These are phyloP conservation scores for Beroe ovata DNA, from an alignment of 37 sponge, comb jelly and placozoan genomes.

Conservation along the genomic window DNA sequence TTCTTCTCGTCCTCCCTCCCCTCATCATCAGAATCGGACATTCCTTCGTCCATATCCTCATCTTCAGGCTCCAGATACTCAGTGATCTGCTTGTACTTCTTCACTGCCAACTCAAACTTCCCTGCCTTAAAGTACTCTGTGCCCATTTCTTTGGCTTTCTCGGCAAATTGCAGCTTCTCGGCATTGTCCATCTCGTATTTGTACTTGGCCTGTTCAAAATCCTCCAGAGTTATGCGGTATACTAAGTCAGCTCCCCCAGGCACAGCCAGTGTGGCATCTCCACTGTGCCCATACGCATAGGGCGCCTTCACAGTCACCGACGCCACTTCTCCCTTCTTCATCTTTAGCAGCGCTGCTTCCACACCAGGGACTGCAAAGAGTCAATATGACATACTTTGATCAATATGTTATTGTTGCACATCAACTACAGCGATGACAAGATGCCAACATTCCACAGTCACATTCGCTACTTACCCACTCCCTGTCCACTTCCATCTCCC, in stretches of 20 bases:
- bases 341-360: slow-evolving; percentile 82
- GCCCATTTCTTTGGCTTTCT: slow-evolving; percentile 79
- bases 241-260: slow-evolving; percentile 49
- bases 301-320: slow-evolving; percentile 72
- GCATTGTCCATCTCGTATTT: slow-evolving; percentile 44
- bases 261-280: slow-evolving; percentile 46
- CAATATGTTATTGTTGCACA: too few relatives aligned
- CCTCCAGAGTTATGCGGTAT: slow-evolving; percentile 30
- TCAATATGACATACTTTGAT: too few relatives aligned
- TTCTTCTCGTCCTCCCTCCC: slow-evolving; percentile 75
- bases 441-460: too few relatives aligned
- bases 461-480: slow-evolving; percentile 25
- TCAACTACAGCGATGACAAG: too few relatives aligned
- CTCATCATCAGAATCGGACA: slow-evolving; percentile 37
- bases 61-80: slow-evolving; percentile 71
- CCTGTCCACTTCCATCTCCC: slow-evolving; percentile 79
- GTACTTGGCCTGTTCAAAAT: slow-evolving; percentile 61
- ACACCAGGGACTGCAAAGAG: slow-evolving; percentile 64
- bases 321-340: slow-evolving; percentile 77
- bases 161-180: slow-evolving; percentile 77
- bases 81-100: slow-evolving; percentile 77
- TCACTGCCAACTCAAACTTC: slow-evolving; percentile 76
- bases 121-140: slow-evolving; percentile 81
- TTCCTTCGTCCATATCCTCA: slow-evolving; percentile 14
- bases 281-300: slow-evolving; percentile 80